phyloP scores from a whole-genome alignment of 2,113 vertebrate genomes.

The Elaphurus davidianus region DNA sequence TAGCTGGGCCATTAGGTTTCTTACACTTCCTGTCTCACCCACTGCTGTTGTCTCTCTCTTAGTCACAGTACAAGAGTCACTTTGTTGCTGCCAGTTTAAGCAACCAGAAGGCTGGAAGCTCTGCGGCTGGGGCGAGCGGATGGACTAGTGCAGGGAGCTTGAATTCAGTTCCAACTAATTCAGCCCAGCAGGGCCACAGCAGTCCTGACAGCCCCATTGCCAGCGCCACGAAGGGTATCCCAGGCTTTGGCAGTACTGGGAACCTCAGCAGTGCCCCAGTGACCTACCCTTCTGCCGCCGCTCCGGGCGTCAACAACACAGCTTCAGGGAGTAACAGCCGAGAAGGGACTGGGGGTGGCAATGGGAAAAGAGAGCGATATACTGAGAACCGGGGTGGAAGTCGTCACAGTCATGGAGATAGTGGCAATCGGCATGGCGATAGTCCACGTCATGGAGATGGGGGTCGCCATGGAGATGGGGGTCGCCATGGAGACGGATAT shows the following conservation, averaged over 20 bases:
- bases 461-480: constrained; percentile 78
- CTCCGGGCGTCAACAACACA: constrained; percentile 70
- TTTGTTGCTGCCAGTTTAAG: constrained; percentile 95
- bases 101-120: constrained; percentile 91
- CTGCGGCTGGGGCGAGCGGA: constrained; percentile 89
- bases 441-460: constrained; percentile 81
- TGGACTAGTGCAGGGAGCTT: constrained; percentile 99
- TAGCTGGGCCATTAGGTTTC: background rate
- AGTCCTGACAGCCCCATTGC: constrained; percentile 59
- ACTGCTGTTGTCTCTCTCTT: background rate
- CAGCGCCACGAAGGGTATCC: constrained; percentile 69
- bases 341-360: constrained; percentile 70
- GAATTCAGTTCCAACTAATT: constrained; percentile 91
- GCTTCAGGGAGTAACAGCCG: constrained; percentile 76
- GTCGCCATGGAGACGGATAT: constrained; percentile 80
- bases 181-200: constrained; percentile 77
- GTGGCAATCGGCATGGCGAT: constrained; percentile 76
- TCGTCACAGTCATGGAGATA: constrained; percentile 76
- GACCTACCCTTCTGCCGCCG: constrained; percentile 79
- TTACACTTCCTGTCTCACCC: background rate
- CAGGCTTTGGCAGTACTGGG: constrained; percentile 79
- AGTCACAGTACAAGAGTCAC: constrained; percentile 99
- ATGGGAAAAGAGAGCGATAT: constrained; percentile 72
- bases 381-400: constrained; percentile 73
- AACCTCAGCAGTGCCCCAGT: constrained; percentile 83